These are phyloP conservation scores for Eumerus sabulonum DNA, from an alignment of 2,888 invertebrate genomes.

Conservation along the genomic window DNA sequence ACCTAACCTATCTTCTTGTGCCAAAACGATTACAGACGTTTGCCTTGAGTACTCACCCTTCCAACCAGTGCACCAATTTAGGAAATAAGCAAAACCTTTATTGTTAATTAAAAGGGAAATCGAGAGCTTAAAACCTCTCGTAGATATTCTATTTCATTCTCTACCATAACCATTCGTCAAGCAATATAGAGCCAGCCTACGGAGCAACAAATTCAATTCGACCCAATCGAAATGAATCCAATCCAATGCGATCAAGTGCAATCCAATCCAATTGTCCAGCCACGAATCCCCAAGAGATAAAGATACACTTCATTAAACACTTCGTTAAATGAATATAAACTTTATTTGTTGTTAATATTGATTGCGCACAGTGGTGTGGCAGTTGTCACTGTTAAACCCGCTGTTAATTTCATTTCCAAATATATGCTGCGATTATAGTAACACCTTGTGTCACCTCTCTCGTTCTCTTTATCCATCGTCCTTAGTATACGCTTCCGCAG, in stretches of 20 bases:
- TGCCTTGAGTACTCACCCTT: no score
- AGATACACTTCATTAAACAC: slow-evolving; percentile 53
- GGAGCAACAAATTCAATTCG: not conserved
- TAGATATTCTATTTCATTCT: no score
- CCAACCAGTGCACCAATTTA: no score
- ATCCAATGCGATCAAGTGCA: slow-evolving; percentile 12
- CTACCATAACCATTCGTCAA: no score
- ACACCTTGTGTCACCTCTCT: slow-evolving; percentile 12
- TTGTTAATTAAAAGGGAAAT: no score
- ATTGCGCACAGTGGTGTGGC: slow-evolving; percentile 49
- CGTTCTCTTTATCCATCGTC: not conserved
- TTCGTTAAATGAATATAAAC: slow-evolving; percentile 49
- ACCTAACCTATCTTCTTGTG: no score
- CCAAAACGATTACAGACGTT: no score
- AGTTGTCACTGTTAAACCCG: slow-evolving; percentile 58
- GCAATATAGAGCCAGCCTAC: no score
- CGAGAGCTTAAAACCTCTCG: no score
- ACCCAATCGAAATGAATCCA: not conserved
- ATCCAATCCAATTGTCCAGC: slow-evolving; percentile 19
- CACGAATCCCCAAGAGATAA: slow-evolving; percentile 14
- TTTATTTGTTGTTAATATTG: slow-evolving; percentile 55
- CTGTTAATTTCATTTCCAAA: slow-evolving; percentile 53
- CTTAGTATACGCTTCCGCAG: no score
- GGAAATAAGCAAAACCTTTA: no score
- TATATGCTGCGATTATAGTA: slow-evolving; percentile 52